A percentile compares a stretch with the other conserved stretches of the same genome.
These are phyloP conservation scores for Rhagoletis zephyria DNA, from an alignment of 1,140 invertebrate genomes.

Conservation along the genomic window DNA sequence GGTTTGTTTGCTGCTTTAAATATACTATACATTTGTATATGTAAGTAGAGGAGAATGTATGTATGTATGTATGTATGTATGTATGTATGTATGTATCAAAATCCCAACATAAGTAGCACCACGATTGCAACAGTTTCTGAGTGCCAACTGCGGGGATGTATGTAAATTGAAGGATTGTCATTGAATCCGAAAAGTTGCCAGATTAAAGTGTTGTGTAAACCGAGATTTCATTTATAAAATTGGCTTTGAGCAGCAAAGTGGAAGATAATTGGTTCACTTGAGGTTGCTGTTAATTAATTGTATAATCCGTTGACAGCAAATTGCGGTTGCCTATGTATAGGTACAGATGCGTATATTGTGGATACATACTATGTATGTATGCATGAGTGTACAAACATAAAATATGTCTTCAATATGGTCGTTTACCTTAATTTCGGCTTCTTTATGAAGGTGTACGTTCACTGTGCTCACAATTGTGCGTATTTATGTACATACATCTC, in stretches of 20 bases:
- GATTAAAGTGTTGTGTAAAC: constrained; percentile 49
- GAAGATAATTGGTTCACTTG: constrained; percentile 49
- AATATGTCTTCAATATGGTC: not conserved
- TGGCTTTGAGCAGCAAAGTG: constrained; percentile 38
- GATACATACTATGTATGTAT: not conserved
- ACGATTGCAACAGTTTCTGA: constrained; percentile 4
- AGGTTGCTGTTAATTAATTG: constrained; percentile 48
- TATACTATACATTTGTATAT: not conserved
- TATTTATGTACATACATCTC: not conserved
- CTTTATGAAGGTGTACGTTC: not conserved
- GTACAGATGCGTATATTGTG: not conserved
- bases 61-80: not conserved
- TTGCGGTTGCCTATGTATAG: not conserved
- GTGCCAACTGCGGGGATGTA: not conserved
- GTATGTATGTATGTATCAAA: not conserved
- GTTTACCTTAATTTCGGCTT: constrained; percentile 29
- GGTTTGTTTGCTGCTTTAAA: not conserved
- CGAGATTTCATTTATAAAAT: constrained; percentile 49
- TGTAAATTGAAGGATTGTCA: constrained; percentile 20
- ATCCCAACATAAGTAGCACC: not conserved
- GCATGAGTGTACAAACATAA: not conserved
- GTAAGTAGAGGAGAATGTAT: not conserved
- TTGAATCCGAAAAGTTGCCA: constrained; percentile 44
- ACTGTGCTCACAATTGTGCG: not conserved
- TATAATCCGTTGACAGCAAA: constrained; percentile 51